A percentile compares a stretch with the other conserved stretches of the same genome.
These are phyloP conservation scores for Peucedramus taeniatus DNA, from an alignment of 2,113 vertebrate species.

Conservation along the genomic window DNA sequence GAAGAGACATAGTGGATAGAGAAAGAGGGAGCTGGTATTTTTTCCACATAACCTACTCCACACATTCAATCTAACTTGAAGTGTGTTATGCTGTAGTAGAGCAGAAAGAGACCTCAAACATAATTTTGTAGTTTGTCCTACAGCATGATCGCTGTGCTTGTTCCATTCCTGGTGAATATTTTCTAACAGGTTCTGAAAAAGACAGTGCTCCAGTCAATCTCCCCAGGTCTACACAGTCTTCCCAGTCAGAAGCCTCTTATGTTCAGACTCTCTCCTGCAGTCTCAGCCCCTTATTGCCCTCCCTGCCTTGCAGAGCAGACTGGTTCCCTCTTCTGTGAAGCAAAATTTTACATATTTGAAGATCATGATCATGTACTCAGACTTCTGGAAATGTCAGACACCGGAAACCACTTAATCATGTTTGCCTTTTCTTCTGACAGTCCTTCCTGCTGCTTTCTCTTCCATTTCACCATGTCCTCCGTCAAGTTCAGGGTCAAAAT, in stretches of 20 bases:
- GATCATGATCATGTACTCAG: not conserved
- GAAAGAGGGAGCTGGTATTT: not conserved
- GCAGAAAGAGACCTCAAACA: not conserved
- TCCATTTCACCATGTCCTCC: not conserved
- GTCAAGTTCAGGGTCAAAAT: not conserved
- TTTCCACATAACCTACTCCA: not conserved
- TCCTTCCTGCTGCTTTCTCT: not conserved
- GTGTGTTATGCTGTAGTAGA: not conserved
- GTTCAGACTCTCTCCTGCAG: not conserved
- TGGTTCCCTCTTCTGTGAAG: not conserved
- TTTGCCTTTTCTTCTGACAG: not conserved
- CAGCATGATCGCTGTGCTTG: not conserved
- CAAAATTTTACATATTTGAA: not conserved
- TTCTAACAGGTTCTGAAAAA: not conserved
- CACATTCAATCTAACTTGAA: not conserved
- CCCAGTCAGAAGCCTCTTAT: not conserved
- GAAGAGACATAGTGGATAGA: not conserved
- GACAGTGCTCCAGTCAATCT: not conserved
- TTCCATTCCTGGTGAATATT: not conserved
- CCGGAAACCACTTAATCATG: not conserved
- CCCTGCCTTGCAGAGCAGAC: not conserved
- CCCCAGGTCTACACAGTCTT: not conserved
- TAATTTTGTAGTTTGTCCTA: not conserved
- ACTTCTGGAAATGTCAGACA: not conserved
- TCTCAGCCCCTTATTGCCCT: not conserved